Conservation (phyloP, 2,797 vertebrate genomes). For the Ctenopoma kingsleyae region DNA sequence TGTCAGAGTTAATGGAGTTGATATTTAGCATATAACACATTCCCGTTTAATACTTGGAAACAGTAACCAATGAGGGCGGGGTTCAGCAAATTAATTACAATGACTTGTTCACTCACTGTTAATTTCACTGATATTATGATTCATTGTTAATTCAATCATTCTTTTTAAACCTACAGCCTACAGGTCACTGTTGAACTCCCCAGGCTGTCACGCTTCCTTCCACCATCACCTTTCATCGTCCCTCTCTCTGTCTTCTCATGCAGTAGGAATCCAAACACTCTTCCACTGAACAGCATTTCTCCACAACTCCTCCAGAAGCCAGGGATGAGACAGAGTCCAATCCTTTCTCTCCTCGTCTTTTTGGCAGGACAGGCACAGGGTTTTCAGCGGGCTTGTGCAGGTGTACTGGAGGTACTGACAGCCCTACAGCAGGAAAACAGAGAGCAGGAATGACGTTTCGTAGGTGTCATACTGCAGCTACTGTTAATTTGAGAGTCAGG, state of each 20-base stretch:
- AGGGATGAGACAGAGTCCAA: conserved; percentile 67
- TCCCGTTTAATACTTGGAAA: too few species aligned
- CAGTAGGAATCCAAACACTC: conserved; percentile 86
- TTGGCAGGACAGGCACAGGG: conserved; percentile 75
- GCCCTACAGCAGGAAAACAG: conserved; percentile 66
- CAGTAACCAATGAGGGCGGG: not conserved
- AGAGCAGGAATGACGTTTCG: not conserved
- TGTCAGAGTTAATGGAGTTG: too few species aligned
- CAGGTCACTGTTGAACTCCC: not conserved
- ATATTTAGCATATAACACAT: too few species aligned
- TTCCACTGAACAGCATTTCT: conserved; percentile 84
- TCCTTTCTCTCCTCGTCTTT: conserved; percentile 36
- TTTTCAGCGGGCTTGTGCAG: conserved; percentile 81
- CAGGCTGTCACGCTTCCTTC: not conserved
- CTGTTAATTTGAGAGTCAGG: not conserved
- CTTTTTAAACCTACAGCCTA: not conserved
- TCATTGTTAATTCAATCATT: not conserved
- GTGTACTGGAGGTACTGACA: conserved; percentile 84
- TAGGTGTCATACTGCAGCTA: not conserved
- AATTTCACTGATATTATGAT: not conserved
- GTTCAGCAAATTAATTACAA: not conserved
- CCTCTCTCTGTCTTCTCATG: conserved; percentile 51
- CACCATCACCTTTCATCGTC: not conserved
- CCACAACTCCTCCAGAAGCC: conserved; percentile 82
- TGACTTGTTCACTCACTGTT: not conserved